Evolutionary conservation across 2,797 vertebrate genomes (phyloP).

Genomic region (Euphonia xanthogaster): DNA sequence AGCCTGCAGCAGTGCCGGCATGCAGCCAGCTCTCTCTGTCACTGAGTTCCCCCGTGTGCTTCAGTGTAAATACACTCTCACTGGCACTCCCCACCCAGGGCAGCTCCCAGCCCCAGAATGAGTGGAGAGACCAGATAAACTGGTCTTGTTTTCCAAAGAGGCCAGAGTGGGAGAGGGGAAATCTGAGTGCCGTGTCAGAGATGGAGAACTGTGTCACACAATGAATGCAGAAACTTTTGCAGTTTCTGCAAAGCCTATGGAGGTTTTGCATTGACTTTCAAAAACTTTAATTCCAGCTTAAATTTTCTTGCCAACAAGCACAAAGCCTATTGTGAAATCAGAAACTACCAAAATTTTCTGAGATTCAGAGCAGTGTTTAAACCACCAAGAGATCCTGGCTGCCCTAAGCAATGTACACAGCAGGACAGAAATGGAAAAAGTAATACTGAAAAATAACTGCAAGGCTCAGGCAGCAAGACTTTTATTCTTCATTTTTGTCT

Average conservation of each 20-base stretch:
- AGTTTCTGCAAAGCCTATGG: background rate
- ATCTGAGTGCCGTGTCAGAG: fast-evolving
- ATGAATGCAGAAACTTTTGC: background rate
- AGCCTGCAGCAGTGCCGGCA: fast-evolving
- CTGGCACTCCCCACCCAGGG: background rate
- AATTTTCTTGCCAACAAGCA: background rate
- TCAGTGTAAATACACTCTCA: background rate
- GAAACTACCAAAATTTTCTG: background rate
- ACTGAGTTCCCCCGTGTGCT: fast-evolving
- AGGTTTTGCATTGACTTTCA: background rate
- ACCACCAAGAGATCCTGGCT: background rate
- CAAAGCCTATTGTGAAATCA: background rate
- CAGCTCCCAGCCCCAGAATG: background rate
- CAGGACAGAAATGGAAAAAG: constrained; percentile 10
- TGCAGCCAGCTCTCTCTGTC: background rate
- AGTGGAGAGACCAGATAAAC: background rate
- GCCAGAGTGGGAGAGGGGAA: background rate
- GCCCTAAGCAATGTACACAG: background rate
- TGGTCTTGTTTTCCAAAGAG: background rate
- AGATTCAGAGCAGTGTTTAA: background rate
- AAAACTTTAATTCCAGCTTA: background rate
- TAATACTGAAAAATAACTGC: constrained; percentile 10
- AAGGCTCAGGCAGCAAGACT: background rate
- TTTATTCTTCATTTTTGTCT: background rate
- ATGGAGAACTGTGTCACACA: background rate